These are phyloP conservation scores for Drosophila picticornis DNA, from an alignment of 2,888 invertebrate species.

Conservation along the genomic window DNA sequence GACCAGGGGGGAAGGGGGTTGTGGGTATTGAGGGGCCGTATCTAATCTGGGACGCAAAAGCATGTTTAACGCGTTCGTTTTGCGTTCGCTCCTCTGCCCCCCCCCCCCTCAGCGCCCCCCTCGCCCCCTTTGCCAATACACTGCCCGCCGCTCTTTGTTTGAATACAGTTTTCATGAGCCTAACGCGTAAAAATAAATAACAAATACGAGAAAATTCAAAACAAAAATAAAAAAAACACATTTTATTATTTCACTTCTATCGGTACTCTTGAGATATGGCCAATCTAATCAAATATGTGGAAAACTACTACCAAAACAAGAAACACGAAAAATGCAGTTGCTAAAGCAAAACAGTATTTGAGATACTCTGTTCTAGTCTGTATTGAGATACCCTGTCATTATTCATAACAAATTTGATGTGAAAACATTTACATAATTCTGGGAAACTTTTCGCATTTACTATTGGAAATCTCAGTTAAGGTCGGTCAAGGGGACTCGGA, in stretches of 20 bases:
- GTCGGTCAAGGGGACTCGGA: background rate
- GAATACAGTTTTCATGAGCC: constrained; percentile 10
- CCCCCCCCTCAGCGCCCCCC: background rate
- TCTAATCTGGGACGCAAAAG: constrained; percentile 67
- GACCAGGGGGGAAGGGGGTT: background rate
- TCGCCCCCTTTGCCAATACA: too few relatives aligned
- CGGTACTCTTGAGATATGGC: constrained; percentile 9
- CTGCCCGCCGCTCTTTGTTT: background rate
- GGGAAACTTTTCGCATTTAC: background rate
- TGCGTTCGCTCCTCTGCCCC: background rate
- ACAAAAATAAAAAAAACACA: background rate
- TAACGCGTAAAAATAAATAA: constrained; percentile 3
- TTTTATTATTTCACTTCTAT: constrained; percentile 12
- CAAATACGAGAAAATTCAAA: background rate
- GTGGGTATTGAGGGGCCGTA: constrained; percentile 14
- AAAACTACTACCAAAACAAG: constrained; percentile 2
- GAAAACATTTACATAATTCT: background rate
- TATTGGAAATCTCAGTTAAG: background rate
- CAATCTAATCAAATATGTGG: constrained; percentile 39
- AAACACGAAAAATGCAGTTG: background rate
- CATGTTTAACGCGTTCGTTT: constrained; percentile 26
- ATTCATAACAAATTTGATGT: background rate
- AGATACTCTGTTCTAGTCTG: too few relatives aligned
- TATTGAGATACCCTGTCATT: too few relatives aligned
- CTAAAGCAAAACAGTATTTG: background rate